Evolutionary conservation across 23 tunicate genomes (phyloP), one percentile per base, ranked within the genome.

Genomic region (Clavelina lepadiformis): DNA sequence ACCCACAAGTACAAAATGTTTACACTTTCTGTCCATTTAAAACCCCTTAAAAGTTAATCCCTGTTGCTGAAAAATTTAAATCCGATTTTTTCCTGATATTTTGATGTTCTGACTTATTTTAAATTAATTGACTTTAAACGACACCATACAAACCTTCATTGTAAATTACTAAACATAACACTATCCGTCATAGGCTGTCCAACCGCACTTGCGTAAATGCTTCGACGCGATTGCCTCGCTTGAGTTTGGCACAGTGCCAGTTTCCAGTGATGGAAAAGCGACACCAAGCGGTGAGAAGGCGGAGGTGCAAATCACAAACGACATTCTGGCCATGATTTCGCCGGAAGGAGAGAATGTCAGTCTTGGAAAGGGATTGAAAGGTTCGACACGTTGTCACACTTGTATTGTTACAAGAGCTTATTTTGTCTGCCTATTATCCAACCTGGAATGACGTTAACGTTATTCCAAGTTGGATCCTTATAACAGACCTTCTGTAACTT

Each of bases 131-230:
- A 46, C 20, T 46, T 46, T 46, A 20, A 46, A n/a, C 20, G 20
- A 19, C 20, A 19, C 20, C 51, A n/a, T 46, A 46, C 20, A 46
- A 19, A 46, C 20, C 20, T 61, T n/a, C n/a, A n/a, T n/a, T n/a
- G n/a, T n/a, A n/a, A n/a, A n/a, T n/a, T n/a, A n/a, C n/a, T n/a
- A n/a, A n/a, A n/a, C n/a, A n/a, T n/a, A n/a, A n/a, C n/a, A n/a
- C n/a, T n/a, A n/a, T n/a, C 26, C 21, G 5, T 35, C 35, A 11
- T 33, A 89, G 97, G 97, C 97, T 24, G 97, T 89, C 7, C 97
- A 89, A 75, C 97, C 98, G 30, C 99, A 94, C 58, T 70, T 94
- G 27, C 95, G 95, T 11, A 94, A 94, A 81, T 94, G 99, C 59
- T 94, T 94, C 63, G 99, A 94, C 68, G 99, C 99, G 33, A 94